Evolutionary conservation across 2,797 vertebrate genomes (phyloP), one percentile per base, ranked within the genome.

Genomic region (Hippocampus kuda): DNA sequence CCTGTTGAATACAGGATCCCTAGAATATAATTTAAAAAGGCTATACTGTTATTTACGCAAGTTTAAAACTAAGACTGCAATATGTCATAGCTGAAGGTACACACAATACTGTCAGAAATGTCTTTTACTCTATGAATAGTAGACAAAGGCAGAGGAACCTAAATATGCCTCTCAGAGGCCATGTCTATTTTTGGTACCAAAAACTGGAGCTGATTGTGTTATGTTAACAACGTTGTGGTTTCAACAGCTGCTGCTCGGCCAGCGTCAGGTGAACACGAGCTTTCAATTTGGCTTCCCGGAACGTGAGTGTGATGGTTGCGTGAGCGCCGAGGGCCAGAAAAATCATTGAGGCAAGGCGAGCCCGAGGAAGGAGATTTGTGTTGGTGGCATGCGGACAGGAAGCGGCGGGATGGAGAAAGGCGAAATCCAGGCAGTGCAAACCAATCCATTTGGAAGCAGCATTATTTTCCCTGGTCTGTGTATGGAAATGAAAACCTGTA

Each of bases 201-300:
- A 75, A 82, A 78, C 71, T 75, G 68, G 72, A 61, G 65, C 51
- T 63, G 68, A 76, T 79, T 75, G 75, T 88, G 77, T 81, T 84
- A 76, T 81, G 74, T 83, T 83, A 79, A 83, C 78, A 81, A 60
- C 77, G 71, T 61, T 79, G 80, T 68, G 80, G 84, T 87, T 84
- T 78, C 56, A 83, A 81, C 78, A 80, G 85, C 80, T 75, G 77
- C 79, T 75, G 77, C 77, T 78, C 76, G 73, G 80, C 77, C 79
- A 82, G 73, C 73, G 70, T 75, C 72, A 82, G 79, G 73, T 83
- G 79, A 86, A 83, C 78, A 81, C 81, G 82, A 80, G 80, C 71
- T 70, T 77, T 79, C 75, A 82, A 83, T 86, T 83, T 87, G 80
- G 48, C 57, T 2, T 75, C 65, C 62, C 56, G 70, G 74, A 44